Percentiles rank a stretch among this genome's conserved stretches.
phyloP scores from a whole-genome alignment of 2,888 invertebrate genomes.

The Drosophila flavopinicola region DNA sequence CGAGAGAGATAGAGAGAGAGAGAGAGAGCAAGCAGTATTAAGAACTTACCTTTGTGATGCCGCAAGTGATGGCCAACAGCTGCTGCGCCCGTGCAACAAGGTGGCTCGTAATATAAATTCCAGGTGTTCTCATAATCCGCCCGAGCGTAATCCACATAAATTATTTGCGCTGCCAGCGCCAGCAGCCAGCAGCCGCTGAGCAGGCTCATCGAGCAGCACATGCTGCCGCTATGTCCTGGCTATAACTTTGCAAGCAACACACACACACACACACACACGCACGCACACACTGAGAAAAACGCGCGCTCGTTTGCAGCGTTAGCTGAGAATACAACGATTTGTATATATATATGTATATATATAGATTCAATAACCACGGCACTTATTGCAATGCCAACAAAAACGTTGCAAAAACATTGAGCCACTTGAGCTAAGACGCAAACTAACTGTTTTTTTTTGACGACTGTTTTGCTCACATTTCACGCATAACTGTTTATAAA shows the following conservation, averaged over 20 bases:
- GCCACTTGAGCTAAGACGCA: constrained; percentile 18
- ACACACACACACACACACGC: constrained; percentile 18
- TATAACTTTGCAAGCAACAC: constrained; percentile 10
- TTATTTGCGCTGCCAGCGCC: constrained; percentile 68
- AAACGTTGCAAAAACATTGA: constrained; percentile 46
- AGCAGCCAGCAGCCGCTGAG: constrained; percentile 57
- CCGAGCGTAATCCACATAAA: constrained; percentile 83
- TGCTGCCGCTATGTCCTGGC: constrained; percentile 21
- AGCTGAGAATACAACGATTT: too few relatives aligned
- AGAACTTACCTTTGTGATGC: constrained; percentile 89
- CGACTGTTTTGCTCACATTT: too few relatives aligned
- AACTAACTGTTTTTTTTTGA: too few relatives aligned
- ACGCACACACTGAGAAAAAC: constrained; percentile 2
- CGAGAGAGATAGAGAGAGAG: not conserved
- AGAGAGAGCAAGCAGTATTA: not conserved
- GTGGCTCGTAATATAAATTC: constrained; percentile 90
- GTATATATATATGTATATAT: too few relatives aligned
- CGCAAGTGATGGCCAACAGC: constrained; percentile 88
- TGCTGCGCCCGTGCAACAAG: constrained; percentile 87
- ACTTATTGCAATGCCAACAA: constrained; percentile 31
- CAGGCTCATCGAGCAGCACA: constrained; percentile 50
- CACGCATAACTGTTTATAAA: not conserved
- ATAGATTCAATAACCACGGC: too few relatives aligned
- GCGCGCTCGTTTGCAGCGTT: not conserved
- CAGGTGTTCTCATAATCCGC: constrained; percentile 88